These are phyloP conservation scores for Callorhinus ursinus DNA, from an alignment of 2,113 vertebrate genomes.

Conservation along the genomic window DNA sequence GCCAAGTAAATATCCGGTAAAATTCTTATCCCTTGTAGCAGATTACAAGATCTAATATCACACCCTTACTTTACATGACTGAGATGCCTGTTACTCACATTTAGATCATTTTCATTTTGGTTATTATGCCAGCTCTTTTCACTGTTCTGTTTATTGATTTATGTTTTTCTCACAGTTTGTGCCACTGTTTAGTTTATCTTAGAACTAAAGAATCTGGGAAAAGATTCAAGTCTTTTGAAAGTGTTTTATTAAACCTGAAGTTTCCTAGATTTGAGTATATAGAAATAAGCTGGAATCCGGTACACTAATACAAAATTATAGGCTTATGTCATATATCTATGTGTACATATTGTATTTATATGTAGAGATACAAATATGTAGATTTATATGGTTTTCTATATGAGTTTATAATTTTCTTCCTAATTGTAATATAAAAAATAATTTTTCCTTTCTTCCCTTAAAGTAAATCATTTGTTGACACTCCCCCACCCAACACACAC, in stretches of 20 bases:
- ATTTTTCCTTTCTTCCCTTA: neutral
- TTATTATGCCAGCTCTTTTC: slow-evolving; percentile 12
- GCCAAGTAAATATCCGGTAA: neutral
- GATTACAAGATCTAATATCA: neutral
- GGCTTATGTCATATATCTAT: neutral
- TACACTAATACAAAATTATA: neutral
- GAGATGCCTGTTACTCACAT: neutral
- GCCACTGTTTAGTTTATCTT: slow-evolving; percentile 21
- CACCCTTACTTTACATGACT: neutral
- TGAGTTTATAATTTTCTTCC: neutral
- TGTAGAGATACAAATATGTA: neutral
- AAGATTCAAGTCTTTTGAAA: neutral
- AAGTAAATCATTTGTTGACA: neutral
- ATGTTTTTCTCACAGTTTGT: neutral
- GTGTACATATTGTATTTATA: neutral
- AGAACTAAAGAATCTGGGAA: neutral
- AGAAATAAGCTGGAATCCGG: neutral
- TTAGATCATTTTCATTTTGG: neutral
- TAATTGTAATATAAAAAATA: neutral
- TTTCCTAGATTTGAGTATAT: neutral
- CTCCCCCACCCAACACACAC: neutral
- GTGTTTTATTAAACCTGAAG: neutral
- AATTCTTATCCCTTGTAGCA: neutral
- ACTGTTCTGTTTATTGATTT: neutral
- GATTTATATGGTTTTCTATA: neutral